Evolutionary conservation across 2,113 vertebrate genomes (phyloP).

Genomic region (Anolis sagrei): DNA sequence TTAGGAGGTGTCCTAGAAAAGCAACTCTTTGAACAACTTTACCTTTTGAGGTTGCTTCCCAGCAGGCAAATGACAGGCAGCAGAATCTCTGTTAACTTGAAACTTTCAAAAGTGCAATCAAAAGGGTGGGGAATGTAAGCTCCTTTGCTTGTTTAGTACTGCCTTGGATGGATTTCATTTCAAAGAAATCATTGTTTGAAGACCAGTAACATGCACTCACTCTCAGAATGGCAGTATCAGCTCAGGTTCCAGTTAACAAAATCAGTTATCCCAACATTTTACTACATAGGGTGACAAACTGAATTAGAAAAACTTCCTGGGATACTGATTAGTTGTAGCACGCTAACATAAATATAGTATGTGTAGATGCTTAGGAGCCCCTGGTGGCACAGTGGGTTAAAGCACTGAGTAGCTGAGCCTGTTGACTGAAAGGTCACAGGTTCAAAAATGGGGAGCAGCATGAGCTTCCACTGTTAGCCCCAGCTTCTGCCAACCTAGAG

Average conservation of each 20-base stretch:
- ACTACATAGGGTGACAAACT: background rate
- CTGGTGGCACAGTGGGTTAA: too few relatives aligned
- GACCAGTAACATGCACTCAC: background rate
- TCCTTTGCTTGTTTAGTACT: constrained; percentile 8
- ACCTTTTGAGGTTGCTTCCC: constrained; percentile 47
- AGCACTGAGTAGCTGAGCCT: too few relatives aligned
- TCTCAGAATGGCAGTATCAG: background rate
- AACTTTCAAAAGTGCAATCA: background rate
- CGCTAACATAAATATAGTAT: background rate
- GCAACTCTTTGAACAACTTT: constrained; percentile 59
- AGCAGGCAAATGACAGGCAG: background rate
- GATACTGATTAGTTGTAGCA: background rate
- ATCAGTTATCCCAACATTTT: constrained; percentile 9
- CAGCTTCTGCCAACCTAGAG: too few relatives aligned
- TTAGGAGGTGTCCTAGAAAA: constrained; percentile 65
- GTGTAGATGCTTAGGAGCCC: too few relatives aligned
- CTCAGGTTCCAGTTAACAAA: background rate
- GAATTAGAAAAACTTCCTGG: background rate
- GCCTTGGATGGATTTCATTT: background rate
- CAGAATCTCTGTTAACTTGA: background rate
- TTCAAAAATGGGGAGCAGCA: too few relatives aligned
- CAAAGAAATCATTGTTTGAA: constrained; percentile 2
- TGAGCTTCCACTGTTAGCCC: too few relatives aligned
- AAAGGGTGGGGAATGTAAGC: background rate
- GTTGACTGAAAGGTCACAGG: too few relatives aligned